A percentile compares a stretch with the other conserved stretches of the same genome.
Conservation (phyloP, 2,113 vertebrate genomes). For the Tinamus guttatus region DNA sequence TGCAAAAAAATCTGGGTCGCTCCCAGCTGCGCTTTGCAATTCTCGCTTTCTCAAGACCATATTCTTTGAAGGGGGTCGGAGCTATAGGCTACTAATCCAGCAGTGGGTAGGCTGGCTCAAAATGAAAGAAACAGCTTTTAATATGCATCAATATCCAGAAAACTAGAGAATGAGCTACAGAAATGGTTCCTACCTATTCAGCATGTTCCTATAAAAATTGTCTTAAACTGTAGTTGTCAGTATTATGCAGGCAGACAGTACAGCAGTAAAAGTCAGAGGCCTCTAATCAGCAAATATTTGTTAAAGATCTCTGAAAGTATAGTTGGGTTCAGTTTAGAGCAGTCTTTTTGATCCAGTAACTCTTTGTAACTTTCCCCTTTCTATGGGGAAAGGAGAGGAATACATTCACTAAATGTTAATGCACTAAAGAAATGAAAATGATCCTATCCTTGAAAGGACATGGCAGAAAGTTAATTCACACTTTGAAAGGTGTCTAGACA, state of each 20-base stretch:
- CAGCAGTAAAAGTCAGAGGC: neutral
- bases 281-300: neutral
- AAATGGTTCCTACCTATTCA: neutral
- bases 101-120: neutral
- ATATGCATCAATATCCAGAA: neutral
- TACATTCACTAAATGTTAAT: neutral
- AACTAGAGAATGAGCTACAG: neutral
- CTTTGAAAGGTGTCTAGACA: neutral
- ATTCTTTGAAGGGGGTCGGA: neutral
- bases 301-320: neutral
- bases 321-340: neutral
- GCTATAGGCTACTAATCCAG: neutral
- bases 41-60: neutral
- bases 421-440: neutral
- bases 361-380: too few relatives aligned
- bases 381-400: neutral
- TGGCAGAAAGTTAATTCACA: neutral
- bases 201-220: neutral
- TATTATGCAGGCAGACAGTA: neutral
- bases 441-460: neutral
- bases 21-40: neutral
- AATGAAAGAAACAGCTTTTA: neutral
- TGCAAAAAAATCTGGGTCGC: neutral
- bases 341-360: neutral
- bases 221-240: neutral